Base-by-base conservation (phyloP, 2,888 invertebrate genomes). In the Drosophila mimetica region DNA sequence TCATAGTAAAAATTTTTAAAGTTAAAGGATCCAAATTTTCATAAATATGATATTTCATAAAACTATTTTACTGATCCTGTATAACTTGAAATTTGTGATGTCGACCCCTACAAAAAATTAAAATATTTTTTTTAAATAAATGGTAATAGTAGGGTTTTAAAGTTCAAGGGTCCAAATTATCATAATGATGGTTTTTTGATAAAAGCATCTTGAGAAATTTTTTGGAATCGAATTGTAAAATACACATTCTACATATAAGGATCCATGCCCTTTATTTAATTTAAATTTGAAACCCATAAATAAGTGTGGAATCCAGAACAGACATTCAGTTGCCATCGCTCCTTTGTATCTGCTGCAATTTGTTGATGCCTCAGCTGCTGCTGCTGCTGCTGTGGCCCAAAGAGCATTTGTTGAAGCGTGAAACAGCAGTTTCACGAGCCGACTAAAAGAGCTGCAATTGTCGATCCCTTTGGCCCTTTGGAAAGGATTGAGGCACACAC, bases 351-450 rank as follows among this genome's bases (percentile, higher is more conserved):
- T 73, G 74, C 63, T 74, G 76, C 84, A 88, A 88, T 73, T 88
- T 86, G 86, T 83, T 80, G 78, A 46, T 46, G 44, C 14, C 28
- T 46, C 18, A 4, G n/a, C n/a, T 22, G 41, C 25, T 8, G 42
- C 57, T 60, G 53, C 57, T 54, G 59, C 57, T 65, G 52, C 25
- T 39, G 37, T 22, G 53, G 54, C 75, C 72, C 79, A 82, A 82
- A 85, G 75, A 69, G 80, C 83, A 74, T 77, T 87, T 79, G 75
- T 81, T 63, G 83, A 73, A 79, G 88, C 86, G 88, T 84, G 86
- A 88, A 84, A 79, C 86, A 79, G 76, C 83, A 83, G 86, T 83
- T 86, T 86, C 86, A 82, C 79, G 81, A 86, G 84, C 61, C 30
- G 14, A 25, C 16, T 34, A 46, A 66, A 44, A 57, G 39, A 57